phyloP scores from a whole-genome alignment of 2,888 invertebrate genomes.

The Andrena flavipes region DNA sequence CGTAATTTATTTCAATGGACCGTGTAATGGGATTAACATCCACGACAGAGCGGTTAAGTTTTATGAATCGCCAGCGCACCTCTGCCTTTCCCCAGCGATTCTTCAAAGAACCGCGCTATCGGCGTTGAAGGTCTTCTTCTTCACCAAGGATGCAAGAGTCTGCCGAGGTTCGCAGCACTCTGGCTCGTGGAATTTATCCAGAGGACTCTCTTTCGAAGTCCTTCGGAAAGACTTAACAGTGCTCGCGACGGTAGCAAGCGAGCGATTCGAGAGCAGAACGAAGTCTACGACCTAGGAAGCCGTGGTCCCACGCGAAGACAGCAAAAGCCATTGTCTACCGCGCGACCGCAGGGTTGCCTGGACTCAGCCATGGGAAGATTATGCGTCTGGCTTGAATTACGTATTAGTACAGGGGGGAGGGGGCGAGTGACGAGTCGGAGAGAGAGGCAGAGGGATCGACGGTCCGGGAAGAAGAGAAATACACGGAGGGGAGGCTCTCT shows the following conservation, averaged over 20 bases:
- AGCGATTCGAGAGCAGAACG: not conserved
- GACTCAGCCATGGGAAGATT: conserved; percentile 69
- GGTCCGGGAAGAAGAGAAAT: conserved; percentile 59
- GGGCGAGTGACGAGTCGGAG: conserved; percentile 6
- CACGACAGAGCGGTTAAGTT: conserved; percentile 49
- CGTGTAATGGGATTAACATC: conserved; percentile 69
- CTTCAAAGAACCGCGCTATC: not conserved
- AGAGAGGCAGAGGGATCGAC: conserved; percentile 33
- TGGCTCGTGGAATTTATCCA: no score
- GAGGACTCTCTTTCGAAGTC: not conserved
- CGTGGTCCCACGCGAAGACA: conserved; percentile 73
- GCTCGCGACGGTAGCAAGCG: not conserved
- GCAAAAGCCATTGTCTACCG: conserved; percentile 70
- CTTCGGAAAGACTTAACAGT: no score
- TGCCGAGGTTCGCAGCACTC: not conserved
- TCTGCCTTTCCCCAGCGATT: not conserved
- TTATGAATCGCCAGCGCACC: conserved; percentile 30
- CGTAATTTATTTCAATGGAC: conserved; percentile 64
- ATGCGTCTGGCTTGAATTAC: conserved; percentile 61
- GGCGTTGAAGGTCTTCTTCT: not conserved
- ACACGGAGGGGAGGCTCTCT: conserved; percentile 73
- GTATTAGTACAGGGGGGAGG: conserved; percentile 9
- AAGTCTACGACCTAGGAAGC: conserved; percentile 6
- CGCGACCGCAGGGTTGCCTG: conserved; percentile 32
- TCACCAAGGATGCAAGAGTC: not conserved